Evolutionary conservation across 1,140 invertebrate genomes (phyloP).

Genomic region (Zaprionus inermis): DNA sequence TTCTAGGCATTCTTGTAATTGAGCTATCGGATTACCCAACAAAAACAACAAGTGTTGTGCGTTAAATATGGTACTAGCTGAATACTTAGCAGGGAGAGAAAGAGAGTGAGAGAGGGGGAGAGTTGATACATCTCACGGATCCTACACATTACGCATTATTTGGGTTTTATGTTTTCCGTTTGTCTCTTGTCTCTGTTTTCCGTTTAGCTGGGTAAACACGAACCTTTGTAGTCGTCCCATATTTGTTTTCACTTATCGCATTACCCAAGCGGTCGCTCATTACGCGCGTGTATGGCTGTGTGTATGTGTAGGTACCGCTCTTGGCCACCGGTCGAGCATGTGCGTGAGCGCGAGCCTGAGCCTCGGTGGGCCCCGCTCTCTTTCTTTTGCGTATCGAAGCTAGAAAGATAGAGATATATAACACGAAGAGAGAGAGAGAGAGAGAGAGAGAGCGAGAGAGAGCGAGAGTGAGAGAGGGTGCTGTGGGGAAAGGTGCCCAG

Average conservation of each 20-base stretch:
- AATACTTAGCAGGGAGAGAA: neutral
- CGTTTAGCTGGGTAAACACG: conserved; percentile 71
- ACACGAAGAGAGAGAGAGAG: neutral
- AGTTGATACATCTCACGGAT: neutral
- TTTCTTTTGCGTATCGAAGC: neutral
- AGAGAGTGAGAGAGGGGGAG: neutral
- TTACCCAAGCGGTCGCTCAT: conserved; percentile 55
- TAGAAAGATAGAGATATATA: conserved; percentile 3
- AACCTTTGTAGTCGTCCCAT: conserved; percentile 69
- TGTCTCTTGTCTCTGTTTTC: conserved; percentile 46
- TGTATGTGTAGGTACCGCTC: conserved; percentile 16
- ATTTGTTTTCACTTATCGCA: conserved; percentile 78
- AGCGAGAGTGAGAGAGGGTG: neutral
- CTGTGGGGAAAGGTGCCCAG: neutral
- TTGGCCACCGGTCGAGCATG: conserved; percentile 1
- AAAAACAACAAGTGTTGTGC: neutral
- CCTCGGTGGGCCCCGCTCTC: conserved; percentile 43
- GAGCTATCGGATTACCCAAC: conserved; percentile 1
- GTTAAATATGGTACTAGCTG: neutral
- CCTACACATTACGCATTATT: conserved; percentile 63
- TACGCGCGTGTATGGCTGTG: conserved; percentile 13
- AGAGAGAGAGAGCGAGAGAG: neutral
- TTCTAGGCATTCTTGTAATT: neutral
- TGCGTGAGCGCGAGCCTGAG: conserved; percentile 15
- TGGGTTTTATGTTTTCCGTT: conserved; percentile 47